A percentile compares a stretch with the other conserved stretches of the same genome.
These are phyloP conservation scores for Formicarius rufipectus DNA, from an alignment of 2,113 vertebrate genomes.

Conservation along the genomic window DNA sequence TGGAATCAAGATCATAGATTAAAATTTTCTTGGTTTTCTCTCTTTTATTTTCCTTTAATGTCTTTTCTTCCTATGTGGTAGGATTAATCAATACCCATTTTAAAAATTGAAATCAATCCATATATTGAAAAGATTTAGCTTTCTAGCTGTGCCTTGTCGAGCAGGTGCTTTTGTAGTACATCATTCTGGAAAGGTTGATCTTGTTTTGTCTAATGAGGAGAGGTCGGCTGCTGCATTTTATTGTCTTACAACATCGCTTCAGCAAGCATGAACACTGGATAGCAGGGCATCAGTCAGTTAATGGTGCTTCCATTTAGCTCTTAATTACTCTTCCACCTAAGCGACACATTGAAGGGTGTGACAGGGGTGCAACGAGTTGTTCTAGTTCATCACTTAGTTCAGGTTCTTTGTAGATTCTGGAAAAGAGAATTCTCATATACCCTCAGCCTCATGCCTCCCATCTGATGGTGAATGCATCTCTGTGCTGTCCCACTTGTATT, in stretches of 20 bases:
- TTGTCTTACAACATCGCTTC: not conserved
- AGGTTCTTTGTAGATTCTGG: not conserved
- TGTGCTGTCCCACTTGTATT: not conserved
- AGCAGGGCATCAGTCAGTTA: not conserved
- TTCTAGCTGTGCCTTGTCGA: not conserved
- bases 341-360: not conserved
- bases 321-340: not conserved
- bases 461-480: not conserved
- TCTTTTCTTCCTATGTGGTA: slow-evolving; percentile 8
- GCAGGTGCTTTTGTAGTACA: not conserved
- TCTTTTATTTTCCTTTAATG: not conserved
- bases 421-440: not conserved
- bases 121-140: slow-evolving; percentile 5
- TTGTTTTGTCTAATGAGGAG: not conserved
- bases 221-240: not conserved
- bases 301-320: not conserved
- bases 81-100: slow-evolving; percentile 39
- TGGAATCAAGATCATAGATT: not conserved
- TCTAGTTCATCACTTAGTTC: not conserved
- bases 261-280: not conserved
- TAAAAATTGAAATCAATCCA: slow-evolving; percentile 33
- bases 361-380: not conserved
- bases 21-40: not conserved
- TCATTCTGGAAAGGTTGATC: not conserved
- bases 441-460: not conserved